A percentile compares a stretch with the other conserved stretches of the same genome.
Conservation (phyloP, 2,797 vertebrate genomes). For the Neosilurus mollespiculum region DNA sequence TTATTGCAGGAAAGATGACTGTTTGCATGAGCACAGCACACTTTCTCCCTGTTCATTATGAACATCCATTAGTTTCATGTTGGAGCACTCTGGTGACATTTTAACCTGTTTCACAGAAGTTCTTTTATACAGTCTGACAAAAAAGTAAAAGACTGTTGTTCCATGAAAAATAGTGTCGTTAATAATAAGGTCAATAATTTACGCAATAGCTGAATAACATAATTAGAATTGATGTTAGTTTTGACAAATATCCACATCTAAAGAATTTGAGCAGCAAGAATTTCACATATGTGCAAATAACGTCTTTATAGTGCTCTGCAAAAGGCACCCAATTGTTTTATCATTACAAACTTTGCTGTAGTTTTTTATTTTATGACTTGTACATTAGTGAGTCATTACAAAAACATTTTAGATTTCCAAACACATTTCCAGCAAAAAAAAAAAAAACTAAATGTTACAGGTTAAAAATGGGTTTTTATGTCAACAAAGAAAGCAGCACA, state of each 20-base stretch:
- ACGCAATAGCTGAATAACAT: background rate
- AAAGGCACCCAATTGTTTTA: too few relatives aligned
- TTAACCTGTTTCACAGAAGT: constrained; percentile 47
- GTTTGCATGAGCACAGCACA: background rate
- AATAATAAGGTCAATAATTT: background rate
- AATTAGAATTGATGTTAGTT: background rate
- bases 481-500: too few relatives aligned
- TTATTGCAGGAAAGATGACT: background rate
- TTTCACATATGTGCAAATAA: background rate
- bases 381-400: too few relatives aligned
- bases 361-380: too few relatives aligned
- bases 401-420: too few relatives aligned
- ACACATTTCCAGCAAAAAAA: too few relatives aligned
- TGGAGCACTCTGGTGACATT: constrained; percentile 48
- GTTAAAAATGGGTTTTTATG: too few relatives aligned
- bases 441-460: too few relatives aligned
- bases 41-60: background rate
- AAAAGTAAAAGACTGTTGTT: background rate
- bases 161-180: background rate
- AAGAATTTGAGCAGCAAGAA: background rate
- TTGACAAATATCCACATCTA: background rate
- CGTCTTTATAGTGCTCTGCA: background rate
- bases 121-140: background rate
- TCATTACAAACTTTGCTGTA: too few relatives aligned
- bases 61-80: background rate